Percentiles rank a stretch among this genome's conserved stretches.
phyloP scores from a whole-genome alignment of 2,113 vertebrate species.

The Phylloscopus trochiloides region DNA sequence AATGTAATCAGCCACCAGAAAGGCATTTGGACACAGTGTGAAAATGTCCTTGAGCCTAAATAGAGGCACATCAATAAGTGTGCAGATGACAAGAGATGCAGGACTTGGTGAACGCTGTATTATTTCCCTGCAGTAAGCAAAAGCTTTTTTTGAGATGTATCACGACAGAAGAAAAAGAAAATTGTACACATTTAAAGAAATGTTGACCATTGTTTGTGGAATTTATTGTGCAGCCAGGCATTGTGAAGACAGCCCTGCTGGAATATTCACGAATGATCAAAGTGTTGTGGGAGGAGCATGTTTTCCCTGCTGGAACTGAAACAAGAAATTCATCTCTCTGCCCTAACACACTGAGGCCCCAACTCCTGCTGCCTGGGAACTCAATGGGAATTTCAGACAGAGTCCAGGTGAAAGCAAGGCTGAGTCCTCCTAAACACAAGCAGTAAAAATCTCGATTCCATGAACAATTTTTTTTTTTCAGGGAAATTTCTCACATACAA shows the following conservation, averaged over 20 bases:
- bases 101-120: neutral
- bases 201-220: neutral
- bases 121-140: neutral
- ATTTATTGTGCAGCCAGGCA: neutral
- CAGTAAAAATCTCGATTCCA: neutral
- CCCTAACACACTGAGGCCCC: neutral
- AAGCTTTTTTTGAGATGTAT: neutral
- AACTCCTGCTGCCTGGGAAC: neutral
- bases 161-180: neutral
- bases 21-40: neutral
- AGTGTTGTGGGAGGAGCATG: neutral
- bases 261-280: neutral
- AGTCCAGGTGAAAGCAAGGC: neutral
- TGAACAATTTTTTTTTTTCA: neutral
- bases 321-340: neutral
- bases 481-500: neutral
- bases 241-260: neutral
- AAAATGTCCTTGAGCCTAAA: constrained; percentile 40
- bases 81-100: neutral
- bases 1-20: constrained; percentile 29
- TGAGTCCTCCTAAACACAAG: neutral
- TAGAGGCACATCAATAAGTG: neutral
- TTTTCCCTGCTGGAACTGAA: neutral
- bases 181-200: neutral
- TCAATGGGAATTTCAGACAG: neutral